Base-by-base conservation (phyloP, 2,888 invertebrate genomes). In the Platycheirus rosarum region DNA sequence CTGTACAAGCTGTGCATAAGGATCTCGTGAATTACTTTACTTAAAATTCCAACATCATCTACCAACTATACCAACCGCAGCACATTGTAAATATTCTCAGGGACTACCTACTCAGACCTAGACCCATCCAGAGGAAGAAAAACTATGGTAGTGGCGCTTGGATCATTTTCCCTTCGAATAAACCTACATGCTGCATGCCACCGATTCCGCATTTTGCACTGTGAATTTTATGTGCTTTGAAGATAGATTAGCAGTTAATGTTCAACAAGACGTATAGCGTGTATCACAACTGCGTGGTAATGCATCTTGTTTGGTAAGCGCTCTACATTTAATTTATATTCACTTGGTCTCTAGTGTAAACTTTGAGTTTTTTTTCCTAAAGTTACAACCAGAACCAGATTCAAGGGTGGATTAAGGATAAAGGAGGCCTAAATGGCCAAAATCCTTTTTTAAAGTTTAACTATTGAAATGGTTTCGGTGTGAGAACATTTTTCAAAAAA, bases 181-280 rank as follows among this genome's bases (percentile, higher is more conserved):
- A 65, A 42, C 55, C 49, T 20, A 44, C 35, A 62, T 62, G 18
- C n/a, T 18, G 1, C 14, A 11, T 18, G 2, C 11, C 11, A 1
- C 32, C 8, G 8, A 3, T 32, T 5, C 29, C 8, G n/a, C n/a
- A n/a, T n/a, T n/a, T n/a, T n/a, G 29, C 29, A 32, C 8, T 32
- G n/a, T 32, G 29, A 16, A 51, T n/a, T 29, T 13, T 40, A 18
- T 53, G 7, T 13, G 11, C 4, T 26, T 35, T 76, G 35, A 51
- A 65, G 44, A 71, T 65, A 46, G 65, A 77, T 65, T 71, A 71
- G 60, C 71, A 65, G 77, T 60, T 71, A 71, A 71, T 49, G 57
- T 44, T 71, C 49, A 70, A 76, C 48, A 77, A 71, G 71, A 70
- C 51, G 48, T 65, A 57, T 16, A 20, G 11, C n/a, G n/a, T n/a